phyloP scores from a whole-genome alignment of 1,140 invertebrate species.

The Polypedilum pembai region DNA sequence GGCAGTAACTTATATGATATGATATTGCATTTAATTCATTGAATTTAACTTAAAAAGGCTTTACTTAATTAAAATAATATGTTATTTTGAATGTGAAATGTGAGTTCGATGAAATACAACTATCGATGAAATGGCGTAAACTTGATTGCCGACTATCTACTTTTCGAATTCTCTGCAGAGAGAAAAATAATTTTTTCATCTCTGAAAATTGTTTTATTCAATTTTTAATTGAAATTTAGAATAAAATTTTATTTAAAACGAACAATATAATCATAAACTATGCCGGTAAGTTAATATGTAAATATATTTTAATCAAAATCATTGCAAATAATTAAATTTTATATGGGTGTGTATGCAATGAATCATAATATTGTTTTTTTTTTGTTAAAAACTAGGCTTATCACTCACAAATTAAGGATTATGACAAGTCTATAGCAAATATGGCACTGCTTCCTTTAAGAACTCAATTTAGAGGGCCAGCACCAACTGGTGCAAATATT shows the following conservation, averaged over 20 bases:
- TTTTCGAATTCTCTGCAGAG: too few species aligned
- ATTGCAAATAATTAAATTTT: background rate
- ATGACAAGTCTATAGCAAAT: conserved; percentile 76
- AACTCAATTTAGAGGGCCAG: conserved; percentile 83
- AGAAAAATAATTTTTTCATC: too few species aligned
- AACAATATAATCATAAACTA: background rate
- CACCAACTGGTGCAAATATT: conserved; percentile 56
- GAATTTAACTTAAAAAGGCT: too few species aligned
- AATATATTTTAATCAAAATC: background rate
- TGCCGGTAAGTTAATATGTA: background rate
- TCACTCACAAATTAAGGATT: conserved; percentile 80
- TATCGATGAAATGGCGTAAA: too few species aligned
- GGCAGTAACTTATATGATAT: background rate
- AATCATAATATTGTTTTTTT: background rate
- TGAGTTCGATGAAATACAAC: too few species aligned
- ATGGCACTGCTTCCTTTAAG: conserved; percentile 83
- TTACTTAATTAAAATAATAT: too few species aligned
- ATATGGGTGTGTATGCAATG: conserved; percentile 15
- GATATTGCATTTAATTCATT: too few species aligned
- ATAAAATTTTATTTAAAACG: too few species aligned
- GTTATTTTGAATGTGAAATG: too few species aligned
- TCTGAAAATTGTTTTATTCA: too few species aligned
- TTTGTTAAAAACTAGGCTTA: conserved; percentile 71
- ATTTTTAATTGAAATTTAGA: too few species aligned
- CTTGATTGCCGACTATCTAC: too few species aligned